Base-by-base conservation (phyloP, 1,140 invertebrate species). In the Callitettix versicolor region DNA sequence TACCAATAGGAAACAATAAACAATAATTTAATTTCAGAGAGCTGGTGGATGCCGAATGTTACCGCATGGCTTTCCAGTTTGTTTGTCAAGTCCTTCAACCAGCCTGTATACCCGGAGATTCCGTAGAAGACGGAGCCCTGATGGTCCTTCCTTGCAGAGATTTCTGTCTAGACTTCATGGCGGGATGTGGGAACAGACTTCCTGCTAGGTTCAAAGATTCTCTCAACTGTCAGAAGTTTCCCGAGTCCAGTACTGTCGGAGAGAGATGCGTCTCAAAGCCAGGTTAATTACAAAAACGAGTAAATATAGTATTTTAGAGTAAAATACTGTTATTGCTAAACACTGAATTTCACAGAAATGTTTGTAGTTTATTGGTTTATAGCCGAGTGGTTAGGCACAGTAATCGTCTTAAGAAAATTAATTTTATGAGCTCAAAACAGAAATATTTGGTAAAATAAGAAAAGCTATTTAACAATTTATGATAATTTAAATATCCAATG, bases 11-110 rank as follows among this genome's bases (percentile, higher is more conserved):
- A n/a, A n/a, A n/a, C n/a, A n/a, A n/a, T n/a, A n/a, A n/a, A n/a
- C n/a, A n/a, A n/a, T n/a, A 30, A 4, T 15, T 11, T 26, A 22
- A 49, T 51, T 64, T 44, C 67, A 81, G 89, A 54, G 87, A 91
- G 68, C 71, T 92, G 1, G 80, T 91, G 1, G 89, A 94, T 65
- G 86, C 86, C 1, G 88, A 92, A 70, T 94, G 90, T 65, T 91
- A 87, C 60, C 75, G 84, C 56, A 73, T 86, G 58, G 86, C 89
- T 1, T 82, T 86, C 68, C 87, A 92, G 58, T 91, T 92, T 64
- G 79, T 93, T 7, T 93, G 90, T 63, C 82, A 87, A 62, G 71
- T 90, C 18, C 69, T 92, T 1, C 90, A 94, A 67, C 89, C 90
- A 0, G 74, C 80, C 0, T 91, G 89, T 69, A 58, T 62, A 1